Conservation (phyloP, 2,888 invertebrate species). For the Caenorhabditis japonica region DNA sequence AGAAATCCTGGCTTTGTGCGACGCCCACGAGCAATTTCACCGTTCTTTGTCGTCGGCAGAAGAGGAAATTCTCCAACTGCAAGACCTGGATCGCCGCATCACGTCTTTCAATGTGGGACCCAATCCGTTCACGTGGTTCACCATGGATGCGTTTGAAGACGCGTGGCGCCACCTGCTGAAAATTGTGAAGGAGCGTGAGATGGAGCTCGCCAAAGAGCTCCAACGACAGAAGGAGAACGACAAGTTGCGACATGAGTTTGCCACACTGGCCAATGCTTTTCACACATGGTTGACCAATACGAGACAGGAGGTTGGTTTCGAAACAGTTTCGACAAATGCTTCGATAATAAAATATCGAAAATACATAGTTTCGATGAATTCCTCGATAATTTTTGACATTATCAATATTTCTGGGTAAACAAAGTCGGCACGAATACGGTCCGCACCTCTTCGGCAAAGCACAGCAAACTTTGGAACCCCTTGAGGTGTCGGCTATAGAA, state of each 20-base stretch:
- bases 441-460: too few species aligned
- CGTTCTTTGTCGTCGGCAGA: slow-evolving; percentile 93
- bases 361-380: too few species aligned
- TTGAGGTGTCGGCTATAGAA: too few species aligned
- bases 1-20: slow-evolving; percentile 91
- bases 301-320: slow-evolving; percentile 52
- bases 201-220: slow-evolving; percentile 94
- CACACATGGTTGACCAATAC: slow-evolving; percentile 95
- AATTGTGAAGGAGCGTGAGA: slow-evolving; percentile 90
- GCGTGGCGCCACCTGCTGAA: slow-evolving; percentile 99
- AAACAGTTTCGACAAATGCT: too few species aligned
- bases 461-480: too few species aligned
- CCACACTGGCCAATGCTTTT: slow-evolving; percentile 98
- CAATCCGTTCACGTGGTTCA: slow-evolving; percentile 96
- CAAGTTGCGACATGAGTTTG: slow-evolving; percentile 96
- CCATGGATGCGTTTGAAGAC: slow-evolving; percentile 97
- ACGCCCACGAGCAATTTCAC: slow-evolving; percentile 86
- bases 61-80: slow-evolving; percentile 96
- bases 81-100: slow-evolving; percentile 95
- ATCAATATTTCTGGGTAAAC: too few species aligned
- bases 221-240: slow-evolving; percentile 99
- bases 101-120: slow-evolving; percentile 97
- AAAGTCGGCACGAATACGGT: too few species aligned
- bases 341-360: too few species aligned
- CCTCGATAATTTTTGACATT: too few species aligned